A percentile compares a stretch with the other conserved stretches of the same genome.
These are phyloP conservation scores for Rhyacophila brunnea DNA, from an alignment of 1,140 invertebrate genomes.

Conservation along the genomic window DNA sequence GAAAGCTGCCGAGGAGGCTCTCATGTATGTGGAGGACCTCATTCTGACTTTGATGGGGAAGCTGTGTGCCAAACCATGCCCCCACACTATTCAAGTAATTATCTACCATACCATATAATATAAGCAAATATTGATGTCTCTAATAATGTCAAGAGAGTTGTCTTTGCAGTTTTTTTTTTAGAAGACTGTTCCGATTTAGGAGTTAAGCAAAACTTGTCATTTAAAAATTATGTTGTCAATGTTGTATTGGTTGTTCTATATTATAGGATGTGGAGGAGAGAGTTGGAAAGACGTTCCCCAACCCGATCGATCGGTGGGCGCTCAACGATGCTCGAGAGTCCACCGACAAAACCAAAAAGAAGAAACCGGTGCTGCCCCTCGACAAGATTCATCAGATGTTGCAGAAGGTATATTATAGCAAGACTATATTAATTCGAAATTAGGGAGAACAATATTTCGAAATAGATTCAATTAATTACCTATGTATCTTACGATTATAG, in stretches of 20 bases:
- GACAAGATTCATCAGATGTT: constrained; percentile 89
- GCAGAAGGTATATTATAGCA: constrained; percentile 84
- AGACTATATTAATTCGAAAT: too few relatives aligned
- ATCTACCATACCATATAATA: too few relatives aligned
- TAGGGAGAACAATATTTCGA: too few relatives aligned
- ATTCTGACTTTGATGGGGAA: constrained; percentile 85
- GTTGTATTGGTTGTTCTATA: not conserved
- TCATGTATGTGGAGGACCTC: constrained; percentile 90
- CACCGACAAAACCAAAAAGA: constrained; percentile 80
- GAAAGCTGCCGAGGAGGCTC: constrained; percentile 83
- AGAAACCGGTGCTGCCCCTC: constrained; percentile 77
- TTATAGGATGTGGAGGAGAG: constrained; percentile 86
- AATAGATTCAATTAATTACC: too few relatives aligned
- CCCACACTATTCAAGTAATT: constrained; percentile 67
- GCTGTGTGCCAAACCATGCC: constrained; percentile 82
- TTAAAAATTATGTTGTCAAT: not conserved
- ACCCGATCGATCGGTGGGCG: constrained; percentile 91
- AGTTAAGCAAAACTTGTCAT: too few relatives aligned
- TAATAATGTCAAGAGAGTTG: too few relatives aligned
- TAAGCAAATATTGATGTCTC: too few relatives aligned
- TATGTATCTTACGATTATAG: too few relatives aligned
- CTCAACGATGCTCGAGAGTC: constrained; percentile 84
- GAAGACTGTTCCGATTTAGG: too few relatives aligned
- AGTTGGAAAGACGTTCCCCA: constrained; percentile 87
- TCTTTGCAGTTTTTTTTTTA: too few relatives aligned